These are phyloP conservation scores for Cyphomyrmex costatus DNA, from an alignment of 1,140 invertebrate species.

Conservation along the genomic window DNA sequence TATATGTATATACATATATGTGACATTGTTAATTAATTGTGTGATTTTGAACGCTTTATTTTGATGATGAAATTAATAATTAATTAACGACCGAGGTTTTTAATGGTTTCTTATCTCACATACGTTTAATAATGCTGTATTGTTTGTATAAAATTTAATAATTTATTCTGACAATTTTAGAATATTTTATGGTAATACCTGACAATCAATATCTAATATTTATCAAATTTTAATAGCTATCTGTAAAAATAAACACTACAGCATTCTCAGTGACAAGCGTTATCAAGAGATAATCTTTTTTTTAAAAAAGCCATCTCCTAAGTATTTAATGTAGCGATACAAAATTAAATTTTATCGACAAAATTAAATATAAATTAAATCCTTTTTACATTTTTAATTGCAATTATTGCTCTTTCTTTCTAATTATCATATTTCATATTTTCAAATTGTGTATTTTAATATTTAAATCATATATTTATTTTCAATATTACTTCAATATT, in stretches of 20 bases:
- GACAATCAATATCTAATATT: constrained; percentile 4
- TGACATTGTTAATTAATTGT: background rate
- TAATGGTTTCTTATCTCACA: background rate
- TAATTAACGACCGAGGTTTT: background rate
- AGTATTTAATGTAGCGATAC: background rate
- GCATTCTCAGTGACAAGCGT: background rate
- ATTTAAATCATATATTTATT: background rate
- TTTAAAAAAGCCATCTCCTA: background rate
- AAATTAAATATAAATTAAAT: no score
- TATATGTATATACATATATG: background rate
- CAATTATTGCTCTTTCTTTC: background rate
- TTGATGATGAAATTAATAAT: constrained; percentile 9
- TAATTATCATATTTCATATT: constrained; percentile 16
- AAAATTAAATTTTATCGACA: constrained; percentile 2
- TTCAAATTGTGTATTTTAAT: background rate
- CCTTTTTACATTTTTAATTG: background rate
- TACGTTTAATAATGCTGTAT: background rate
- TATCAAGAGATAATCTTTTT: background rate
- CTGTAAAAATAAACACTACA: constrained; percentile 5
- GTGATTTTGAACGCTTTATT: background rate
- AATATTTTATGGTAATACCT: background rate
- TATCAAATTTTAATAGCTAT: background rate
- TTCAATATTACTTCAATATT: background rate
- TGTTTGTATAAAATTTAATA: background rate
- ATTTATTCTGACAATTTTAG: background rate